Evolutionary conservation across 2,888 invertebrate species (phyloP), one percentile per base, ranked within the genome.

Genomic region (Nysson spinosus): DNA sequence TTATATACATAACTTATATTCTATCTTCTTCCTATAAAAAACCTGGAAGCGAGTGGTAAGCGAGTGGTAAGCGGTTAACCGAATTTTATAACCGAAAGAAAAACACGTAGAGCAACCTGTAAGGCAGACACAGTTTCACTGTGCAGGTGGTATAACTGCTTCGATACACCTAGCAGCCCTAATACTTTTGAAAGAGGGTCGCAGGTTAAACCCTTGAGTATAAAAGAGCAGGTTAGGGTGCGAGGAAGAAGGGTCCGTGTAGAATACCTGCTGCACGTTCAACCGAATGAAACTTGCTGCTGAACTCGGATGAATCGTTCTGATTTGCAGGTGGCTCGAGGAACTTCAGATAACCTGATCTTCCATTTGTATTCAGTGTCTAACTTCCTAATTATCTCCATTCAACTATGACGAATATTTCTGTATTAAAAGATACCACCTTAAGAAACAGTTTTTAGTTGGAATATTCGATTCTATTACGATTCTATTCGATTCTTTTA

Each of bases 201-300:
- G 24, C 67, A 55, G 57, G 43, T 52, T 32, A 22, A 39, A 7
- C 37, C 50, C 19, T 35, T 54, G 24, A 51, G 28, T 44, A 69
- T 30, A 75, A 75, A 75, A 35, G 54, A 35, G n/a, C 71, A 56
- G 71, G 71, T 58, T 58, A 34, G 44, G 35, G 30, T 35, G 46
- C 24, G 19, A 4, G 42, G 26, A 30, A 16, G n/a, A 11, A 37
- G 28, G 69, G 62, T 56, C 52, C 50, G 56, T 11, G 16, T 24
- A 16, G 35, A 60, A 50, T 64, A 73, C 74, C 74, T 74, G 61
- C 39, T 40, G 32, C 24, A 32, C 56, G 39, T 37, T 35, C 35
- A 30, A 30, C 26, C 30, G 30, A 5, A 1, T 6, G 1, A 28
- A n/a, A 9, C 9, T n/a, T 34, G 35, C n/a, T 34, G 32, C 28